Base-by-base conservation (phyloP, 1,140 invertebrate genomes). In the Bombus difficillimus region DNA sequence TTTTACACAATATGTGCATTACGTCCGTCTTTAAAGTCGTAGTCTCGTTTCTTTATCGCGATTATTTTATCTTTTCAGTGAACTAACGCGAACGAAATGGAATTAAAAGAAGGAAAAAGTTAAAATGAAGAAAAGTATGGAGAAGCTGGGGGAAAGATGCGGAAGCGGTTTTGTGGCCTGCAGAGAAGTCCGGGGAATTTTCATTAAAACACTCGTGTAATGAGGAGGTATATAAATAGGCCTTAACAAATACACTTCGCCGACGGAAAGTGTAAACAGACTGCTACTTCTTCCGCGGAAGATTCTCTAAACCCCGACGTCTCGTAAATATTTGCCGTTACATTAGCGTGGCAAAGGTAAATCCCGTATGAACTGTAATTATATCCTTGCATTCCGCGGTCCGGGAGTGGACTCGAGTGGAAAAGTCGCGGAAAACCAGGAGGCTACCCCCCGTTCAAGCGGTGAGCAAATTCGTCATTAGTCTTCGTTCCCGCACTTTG, bases 281-380 rank as follows among this genome's bases (percentile, higher is more conserved):
- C 53, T 25, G 64, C 62, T 81, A 53, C 47, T 75, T 85, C 12
- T 62, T 64, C 57, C 79, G 25, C 15, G 34, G n/a, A 71, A 53
- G 62, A 88, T 87, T 80, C 68, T 15, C 81, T 43, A 79, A 83
- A 82, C n/a, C 64, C 80, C 64, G 74, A 64, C 66, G 75, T 62
- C 71, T 88, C 83, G 89, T 90, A 88, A 91, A 91, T 91, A 90
- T 91, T 91, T 91, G 86, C 83, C 69, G n/a, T 74, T 88, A 82
- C 89, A 88, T 91, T 91, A 91, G 77, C 78, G 72, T 47, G 77
- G 75, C 64, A 68, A 68, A 86, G 77, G 71, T 87, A 88, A 91
- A 91, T 90, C 68, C 89, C 57, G 76, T 25, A 64, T 71, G 68
- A 69, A 64, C 82, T 73, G 76, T 90, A 90, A 90, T 89, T 90